Percentiles rank a stretch among this genome's conserved stretches.
phyloP scores from a whole-genome alignment of 2,888 invertebrate species.

The Ornithoptera priamus region DNA sequence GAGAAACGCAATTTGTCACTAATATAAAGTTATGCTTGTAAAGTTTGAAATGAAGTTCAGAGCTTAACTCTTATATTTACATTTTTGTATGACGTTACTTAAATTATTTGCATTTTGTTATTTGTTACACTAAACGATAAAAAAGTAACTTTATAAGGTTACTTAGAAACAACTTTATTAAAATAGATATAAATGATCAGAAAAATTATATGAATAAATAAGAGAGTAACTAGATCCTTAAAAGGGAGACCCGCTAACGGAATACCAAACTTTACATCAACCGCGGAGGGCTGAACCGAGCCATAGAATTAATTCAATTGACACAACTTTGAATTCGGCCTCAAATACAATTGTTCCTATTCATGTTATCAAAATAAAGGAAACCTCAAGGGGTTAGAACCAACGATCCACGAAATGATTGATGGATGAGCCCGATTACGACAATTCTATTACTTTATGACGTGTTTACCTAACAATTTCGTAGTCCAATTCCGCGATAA shows the following conservation, averaged over 20 bases:
- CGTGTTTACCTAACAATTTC: conserved; percentile 15
- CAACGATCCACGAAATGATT: conserved; percentile 56
- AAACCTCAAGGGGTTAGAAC: conserved; percentile 60
- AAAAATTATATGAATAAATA: conserved; percentile 40
- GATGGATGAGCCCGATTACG: conserved; percentile 48
- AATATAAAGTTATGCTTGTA: not conserved
- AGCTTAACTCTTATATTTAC: no score
- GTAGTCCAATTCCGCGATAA: conserved; percentile 7
- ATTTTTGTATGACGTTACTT: no score
- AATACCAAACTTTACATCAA: conserved; percentile 70
- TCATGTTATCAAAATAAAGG: conserved; percentile 62
- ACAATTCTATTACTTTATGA: conserved; percentile 22
- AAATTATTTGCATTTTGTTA: no score
- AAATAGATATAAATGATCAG: not conserved
- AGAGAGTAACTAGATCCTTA: conserved; percentile 48
- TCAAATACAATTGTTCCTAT: conserved; percentile 68
- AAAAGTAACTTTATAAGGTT: no score
- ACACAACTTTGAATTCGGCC: conserved; percentile 67
- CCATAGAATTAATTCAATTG: conserved; percentile 78
- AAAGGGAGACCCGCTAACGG: conserved; percentile 49
- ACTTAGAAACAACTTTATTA: not conserved
- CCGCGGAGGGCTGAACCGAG: conserved; percentile 63
- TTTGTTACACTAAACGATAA: no score
- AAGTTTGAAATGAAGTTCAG: not conserved
- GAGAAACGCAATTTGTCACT: conserved; percentile 14